Percentiles rank a stretch among this genome's conserved stretches.
These are phyloP conservation scores for Prorops nasuta DNA, from an alignment of 1,140 invertebrate species.

Conservation along the genomic window DNA sequence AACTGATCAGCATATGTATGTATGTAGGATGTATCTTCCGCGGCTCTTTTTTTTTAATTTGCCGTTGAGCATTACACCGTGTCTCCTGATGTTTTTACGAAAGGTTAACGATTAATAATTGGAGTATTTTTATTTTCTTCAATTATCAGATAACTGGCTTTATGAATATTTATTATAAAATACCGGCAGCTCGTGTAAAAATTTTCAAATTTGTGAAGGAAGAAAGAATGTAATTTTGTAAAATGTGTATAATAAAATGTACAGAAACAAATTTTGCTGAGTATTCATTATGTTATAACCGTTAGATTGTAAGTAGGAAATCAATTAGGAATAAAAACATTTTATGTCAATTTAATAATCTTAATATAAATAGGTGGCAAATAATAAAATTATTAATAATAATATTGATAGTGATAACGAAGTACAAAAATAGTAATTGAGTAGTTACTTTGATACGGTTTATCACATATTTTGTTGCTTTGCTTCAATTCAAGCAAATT, in stretches of 20 bases:
- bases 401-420: no score
- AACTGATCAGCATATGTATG: no score
- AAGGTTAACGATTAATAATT: no score
- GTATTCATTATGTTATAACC: not conserved
- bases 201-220: no score
- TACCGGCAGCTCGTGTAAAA: no score
- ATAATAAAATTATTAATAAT: constrained; percentile 35
- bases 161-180: no score
- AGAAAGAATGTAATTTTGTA: constrained; percentile 23
- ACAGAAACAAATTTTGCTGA: not conserved
- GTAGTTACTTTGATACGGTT: constrained; percentile 18
- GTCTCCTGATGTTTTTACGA: no score
- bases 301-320: not conserved
- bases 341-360: not conserved
- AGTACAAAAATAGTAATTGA: constrained; percentile 43
- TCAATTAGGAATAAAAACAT: not conserved
- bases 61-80: no score
- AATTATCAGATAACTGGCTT: no score
- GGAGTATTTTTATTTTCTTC: no score
- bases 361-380: not conserved
- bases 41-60: no score
- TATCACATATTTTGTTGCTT: not conserved
- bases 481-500: not conserved
- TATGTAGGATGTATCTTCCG: no score
- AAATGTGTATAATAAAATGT: constrained; percentile 26